Evolutionary conservation across 2,888 invertebrate species (phyloP), one percentile per base, ranked within the genome.

Genomic region (Noctua fimbriata): DNA sequence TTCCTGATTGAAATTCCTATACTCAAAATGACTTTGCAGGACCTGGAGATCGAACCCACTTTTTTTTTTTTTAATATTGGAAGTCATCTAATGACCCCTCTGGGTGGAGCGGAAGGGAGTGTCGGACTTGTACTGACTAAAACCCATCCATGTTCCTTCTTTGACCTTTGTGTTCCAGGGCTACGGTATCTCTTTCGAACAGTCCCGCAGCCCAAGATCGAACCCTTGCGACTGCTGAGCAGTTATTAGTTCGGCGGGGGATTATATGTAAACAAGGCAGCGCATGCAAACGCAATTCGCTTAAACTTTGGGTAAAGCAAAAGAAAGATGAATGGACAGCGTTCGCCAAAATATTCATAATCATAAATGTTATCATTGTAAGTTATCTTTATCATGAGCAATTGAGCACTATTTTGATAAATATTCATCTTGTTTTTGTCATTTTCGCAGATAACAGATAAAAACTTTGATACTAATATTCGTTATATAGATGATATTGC

Each of bases 381-480:
- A 70, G 65, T 85, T 82, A 87, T 79, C 69, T 83, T 78, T 79
- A 52, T 79, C 85, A 73, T 60, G 41, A 76, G 73, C 85, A 67
- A 21, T 55, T 41, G 41, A 24, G 70, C 47, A 69, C 47, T 16
- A 52, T 41, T 44, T 67, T 55, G 67, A 73, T 79, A 71, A 67
- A n/a, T 28, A 79, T 41, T 67, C 73, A 76, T 79, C 79, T 87
- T 70, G 49, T 65, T 86, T 58, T 69, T 75, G 72, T 21, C 47
- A 83, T 67, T 67, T 70, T 73, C n/a, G 76, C 67, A 52, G 80
- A 73, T 79, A 85, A 49, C 21, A 71, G 52, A 73, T 67, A 75
- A 36, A 72, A 2, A 55, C 36, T 0, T 28, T 69, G 72, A 72
- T 69, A 76, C 69, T 28, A 47, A 28, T 24, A 36, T 69, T 74